phyloP scores from a whole-genome alignment of 1,140 invertebrate species.

The Lordiphosa stackelbergi region DNA sequence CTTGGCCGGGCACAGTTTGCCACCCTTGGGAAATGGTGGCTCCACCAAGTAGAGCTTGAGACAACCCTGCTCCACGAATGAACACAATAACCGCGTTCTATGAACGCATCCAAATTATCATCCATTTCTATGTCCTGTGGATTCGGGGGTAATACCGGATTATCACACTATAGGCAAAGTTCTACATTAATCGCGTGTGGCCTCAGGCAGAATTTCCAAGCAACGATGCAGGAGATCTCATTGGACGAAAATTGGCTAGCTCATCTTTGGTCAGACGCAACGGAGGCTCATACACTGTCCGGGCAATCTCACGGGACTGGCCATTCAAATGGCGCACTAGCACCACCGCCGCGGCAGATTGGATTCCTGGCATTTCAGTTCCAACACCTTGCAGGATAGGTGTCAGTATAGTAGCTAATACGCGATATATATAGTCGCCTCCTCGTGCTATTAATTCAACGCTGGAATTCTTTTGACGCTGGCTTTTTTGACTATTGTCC shows the following conservation, averaged over 20 bases:
- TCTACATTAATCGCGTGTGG: slow-evolving; percentile 81
- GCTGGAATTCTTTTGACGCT: slow-evolving; percentile 83
- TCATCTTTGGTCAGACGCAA: slow-evolving; percentile 78
- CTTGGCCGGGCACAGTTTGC: slow-evolving; percentile 78
- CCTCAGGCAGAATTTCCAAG: slow-evolving; percentile 82
- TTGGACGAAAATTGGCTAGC: slow-evolving; percentile 79
- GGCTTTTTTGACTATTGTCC: slow-evolving; percentile 42
- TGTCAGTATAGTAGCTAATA: slow-evolving; percentile 81
- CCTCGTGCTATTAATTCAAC: slow-evolving; percentile 81
- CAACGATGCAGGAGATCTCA: slow-evolving; percentile 82
- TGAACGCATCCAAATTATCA: slow-evolving; percentile 80
- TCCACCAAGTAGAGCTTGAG: slow-evolving; percentile 85
- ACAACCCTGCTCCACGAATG: slow-evolving; percentile 86
- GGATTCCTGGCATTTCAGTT: slow-evolving; percentile 81
- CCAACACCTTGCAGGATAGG: slow-evolving; percentile 81
- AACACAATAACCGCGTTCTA: slow-evolving; percentile 86
- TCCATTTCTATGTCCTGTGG: slow-evolving; percentile 80
- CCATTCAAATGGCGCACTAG: slow-evolving; percentile 82
- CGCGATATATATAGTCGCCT: slow-evolving; percentile 81
- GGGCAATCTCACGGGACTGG: slow-evolving; percentile 84
- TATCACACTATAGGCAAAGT: slow-evolving; percentile 83
- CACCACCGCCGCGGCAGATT: slow-evolving; percentile 85
- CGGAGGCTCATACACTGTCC: slow-evolving; percentile 85
- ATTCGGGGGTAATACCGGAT: slow-evolving; percentile 80
- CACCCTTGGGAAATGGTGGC: slow-evolving; percentile 84